A percentile compares a stretch with the other conserved stretches of the same genome.
These are phyloP conservation scores for Dilophus febrilis DNA, from an alignment of 2,888 invertebrate genomes.

Conservation along the genomic window DNA sequence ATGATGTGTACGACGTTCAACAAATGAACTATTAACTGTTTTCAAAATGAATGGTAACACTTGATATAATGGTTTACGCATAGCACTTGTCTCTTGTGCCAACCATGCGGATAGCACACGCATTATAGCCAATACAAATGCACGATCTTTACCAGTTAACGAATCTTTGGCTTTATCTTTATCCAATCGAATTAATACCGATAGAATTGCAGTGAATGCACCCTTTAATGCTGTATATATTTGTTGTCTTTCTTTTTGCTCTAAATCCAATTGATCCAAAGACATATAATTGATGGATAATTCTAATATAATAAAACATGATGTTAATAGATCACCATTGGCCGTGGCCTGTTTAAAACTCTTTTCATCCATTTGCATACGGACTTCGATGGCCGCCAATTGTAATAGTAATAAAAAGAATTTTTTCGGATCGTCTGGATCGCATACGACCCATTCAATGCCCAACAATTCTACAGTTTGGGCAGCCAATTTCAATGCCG, in stretches of 20 bases:
- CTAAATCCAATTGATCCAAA: slow-evolving; percentile 64
- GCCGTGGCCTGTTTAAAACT: slow-evolving; percentile 60
- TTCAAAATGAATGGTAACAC: slow-evolving; percentile 67
- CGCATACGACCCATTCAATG: slow-evolving; percentile 66
- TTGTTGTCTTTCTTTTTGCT: slow-evolving; percentile 80
- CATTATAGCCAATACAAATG: slow-evolving; percentile 70
- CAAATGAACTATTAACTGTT: slow-evolving; percentile 66
- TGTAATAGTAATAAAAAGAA: slow-evolving; percentile 73
- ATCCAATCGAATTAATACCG: slow-evolving; percentile 52
- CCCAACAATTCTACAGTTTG: slow-evolving; percentile 65
- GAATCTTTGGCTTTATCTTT: slow-evolving; percentile 57
- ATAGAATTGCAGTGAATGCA: slow-evolving; percentile 67
- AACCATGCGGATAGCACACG: slow-evolving; percentile 77
- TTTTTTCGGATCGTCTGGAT: slow-evolving; percentile 60
- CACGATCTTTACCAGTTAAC: slow-evolving; percentile 48
- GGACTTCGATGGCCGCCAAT: slow-evolving; percentile 77
- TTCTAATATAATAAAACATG: slow-evolving; percentile 70
- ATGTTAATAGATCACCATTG: slow-evolving; percentile 60
- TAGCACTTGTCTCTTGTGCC: slow-evolving; percentile 76
- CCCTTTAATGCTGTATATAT: slow-evolving; percentile 79
- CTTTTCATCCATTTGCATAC: slow-evolving; percentile 84
- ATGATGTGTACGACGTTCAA: slow-evolving; percentile 48
- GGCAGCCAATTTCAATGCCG: slow-evolving; percentile 68
- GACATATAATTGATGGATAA: slow-evolving; percentile 62
- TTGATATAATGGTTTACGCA: slow-evolving; percentile 66